A percentile compares a stretch with the other conserved stretches of the same genome.
These are phyloP conservation scores for Helobdella robusta DNA, from an alignment of 2,888 invertebrate species.

Conservation along the genomic window DNA sequence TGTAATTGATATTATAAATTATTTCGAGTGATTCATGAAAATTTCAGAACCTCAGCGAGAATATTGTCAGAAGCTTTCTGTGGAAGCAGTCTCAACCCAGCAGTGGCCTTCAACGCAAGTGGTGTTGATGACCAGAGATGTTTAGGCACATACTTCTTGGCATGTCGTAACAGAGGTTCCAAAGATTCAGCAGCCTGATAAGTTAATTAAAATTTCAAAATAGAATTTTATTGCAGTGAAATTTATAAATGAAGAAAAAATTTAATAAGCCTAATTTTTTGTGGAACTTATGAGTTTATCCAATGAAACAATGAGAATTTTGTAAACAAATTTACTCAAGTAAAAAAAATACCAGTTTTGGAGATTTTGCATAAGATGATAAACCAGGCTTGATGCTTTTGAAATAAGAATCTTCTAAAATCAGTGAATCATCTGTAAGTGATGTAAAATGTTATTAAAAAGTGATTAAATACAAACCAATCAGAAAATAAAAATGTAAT, in stretches of 20 bases:
- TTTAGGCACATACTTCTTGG: constrained; percentile 67
- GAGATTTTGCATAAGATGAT: constrained; percentile 73
- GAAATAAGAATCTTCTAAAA: constrained; percentile 39
- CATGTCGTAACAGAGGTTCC: constrained; percentile 62
- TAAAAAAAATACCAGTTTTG: too few species aligned
- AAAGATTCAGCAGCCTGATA: constrained; percentile 67
- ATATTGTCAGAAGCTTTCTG: constrained; percentile 54
- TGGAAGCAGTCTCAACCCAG: constrained; percentile 70
- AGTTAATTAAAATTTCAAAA: not conserved
- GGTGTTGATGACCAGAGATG: constrained; percentile 68
- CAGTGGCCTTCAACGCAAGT: constrained; percentile 80
- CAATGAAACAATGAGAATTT: too few species aligned
- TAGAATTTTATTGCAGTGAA: too few species aligned
- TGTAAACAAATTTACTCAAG: too few species aligned
- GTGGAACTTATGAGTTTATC: too few species aligned
- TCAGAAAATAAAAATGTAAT: too few species aligned
- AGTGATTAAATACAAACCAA: not conserved
- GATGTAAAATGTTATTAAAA: not conserved
- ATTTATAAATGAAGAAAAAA: too few species aligned
- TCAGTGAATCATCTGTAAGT: constrained; percentile 24
- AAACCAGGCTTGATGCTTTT: constrained; percentile 67
- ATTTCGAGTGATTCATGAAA: not conserved
- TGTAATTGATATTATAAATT: not conserved
- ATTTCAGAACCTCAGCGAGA: constrained; percentile 58
- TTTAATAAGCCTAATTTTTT: too few species aligned